Base-by-base conservation (phyloP, 1,140 invertebrate species). In the Hylaeus anthracinus region DNA sequence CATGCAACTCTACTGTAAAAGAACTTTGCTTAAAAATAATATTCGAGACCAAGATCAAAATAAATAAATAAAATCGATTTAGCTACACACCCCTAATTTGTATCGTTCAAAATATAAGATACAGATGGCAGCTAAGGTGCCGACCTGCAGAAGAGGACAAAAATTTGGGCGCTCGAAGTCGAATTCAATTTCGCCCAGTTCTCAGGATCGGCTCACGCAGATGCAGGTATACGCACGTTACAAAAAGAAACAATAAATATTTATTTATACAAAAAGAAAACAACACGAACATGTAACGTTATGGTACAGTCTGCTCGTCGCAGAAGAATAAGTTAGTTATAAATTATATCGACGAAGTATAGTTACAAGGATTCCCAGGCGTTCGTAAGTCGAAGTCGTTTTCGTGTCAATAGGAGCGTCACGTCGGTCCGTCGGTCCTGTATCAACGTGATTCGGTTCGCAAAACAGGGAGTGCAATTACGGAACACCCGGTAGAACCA, bases 241-340 rank as follows among this genome's bases (percentile, higher is more conserved):
- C 39, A 77, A 85, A 63, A 88, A 9, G 83, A 89, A 88, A 90
- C 83, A 91, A 90, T 90, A 91, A 90, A 91, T 90, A 91, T 91
- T 91, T 91, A 90, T 91, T 89, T 85, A 86, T 88, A 90, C 88
- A 90, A 85, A 72, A 84, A 76, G 86, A 83, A 86, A 79, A 64
- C 80, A 90, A 90, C 88, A 83, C 77, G 70, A 71, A 69, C 8
- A 26, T 26, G 64, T 60, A 78, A 88, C 74, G 77, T 84, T 90
- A 90, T 88, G 72, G 82, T 90, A 91, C 88, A 91, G 67, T 90
- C 81, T 72, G 74, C 83, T 81, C 58, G 82, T 2, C 84, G 83
- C 64, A 37, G 41, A 53, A 72, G 81, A 86, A 88, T 90, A 88
- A 90, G 74, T 90, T 90, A 90, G 65, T 70, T 37, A 58, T 55